Conservation (phyloP, 2,113 vertebrate species). For the Salvelinus sp. region DNA sequence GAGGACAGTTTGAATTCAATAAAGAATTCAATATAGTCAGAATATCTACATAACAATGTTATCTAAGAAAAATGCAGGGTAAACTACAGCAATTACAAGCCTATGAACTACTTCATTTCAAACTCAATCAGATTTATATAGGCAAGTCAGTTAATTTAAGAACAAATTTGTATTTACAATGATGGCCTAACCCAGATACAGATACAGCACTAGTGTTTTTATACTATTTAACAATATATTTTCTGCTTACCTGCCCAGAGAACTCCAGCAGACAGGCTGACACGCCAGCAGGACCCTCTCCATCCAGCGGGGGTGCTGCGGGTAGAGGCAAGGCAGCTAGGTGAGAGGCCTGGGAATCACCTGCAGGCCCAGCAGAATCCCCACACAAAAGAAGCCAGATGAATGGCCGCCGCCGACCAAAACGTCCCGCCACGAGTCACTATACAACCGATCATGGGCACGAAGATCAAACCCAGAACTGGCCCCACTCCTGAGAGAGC, state of each 20-base stretch:
- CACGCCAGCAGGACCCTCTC: slow-evolving; percentile 79
- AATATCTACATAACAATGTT: no score
- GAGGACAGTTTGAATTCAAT: no score
- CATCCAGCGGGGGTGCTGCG: slow-evolving; percentile 56
- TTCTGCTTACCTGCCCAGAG: slow-evolving; percentile 64
- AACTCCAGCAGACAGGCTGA: slow-evolving; percentile 82
- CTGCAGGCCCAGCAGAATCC: slow-evolving; percentile 81
- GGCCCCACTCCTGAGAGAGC: slow-evolving; percentile 79
- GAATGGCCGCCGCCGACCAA: slow-evolving; percentile 83
- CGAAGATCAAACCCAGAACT: slow-evolving; percentile 79
- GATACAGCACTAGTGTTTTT: no score
- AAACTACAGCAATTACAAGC: no score
- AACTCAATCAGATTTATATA: no score
- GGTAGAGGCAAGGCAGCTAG: slow-evolving; percentile 69
- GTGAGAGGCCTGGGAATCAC: slow-evolving; percentile 74
- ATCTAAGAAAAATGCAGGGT: no score
- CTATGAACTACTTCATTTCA: no score
- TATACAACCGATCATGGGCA: slow-evolving; percentile 80
- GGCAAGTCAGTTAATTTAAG: no score
- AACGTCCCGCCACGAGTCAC: slow-evolving; percentile 83
- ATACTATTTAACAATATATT: slow-evolving; percentile 13
- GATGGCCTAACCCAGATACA: slow-evolving; percentile 77
- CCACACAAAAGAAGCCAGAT: slow-evolving; percentile 82
- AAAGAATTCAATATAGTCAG: no score
- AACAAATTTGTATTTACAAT: slow-evolving; percentile 85